phyloP scores from a whole-genome alignment of 2,113 vertebrate species.

The Semicossyphus pulcher region DNA sequence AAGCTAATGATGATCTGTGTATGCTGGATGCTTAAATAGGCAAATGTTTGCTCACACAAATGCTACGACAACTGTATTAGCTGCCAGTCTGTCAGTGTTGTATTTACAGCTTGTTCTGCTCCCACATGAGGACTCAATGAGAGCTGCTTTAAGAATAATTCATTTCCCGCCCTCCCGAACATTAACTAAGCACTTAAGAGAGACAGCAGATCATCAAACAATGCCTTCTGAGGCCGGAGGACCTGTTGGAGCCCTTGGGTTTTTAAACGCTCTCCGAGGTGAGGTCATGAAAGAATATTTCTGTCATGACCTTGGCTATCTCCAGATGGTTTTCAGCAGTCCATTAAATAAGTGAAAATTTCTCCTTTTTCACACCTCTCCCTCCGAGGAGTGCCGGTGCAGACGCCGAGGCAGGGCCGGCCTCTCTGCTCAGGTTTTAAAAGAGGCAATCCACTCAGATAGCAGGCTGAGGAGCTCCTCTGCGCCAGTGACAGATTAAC shows the following conservation, averaged over 20 bases:
- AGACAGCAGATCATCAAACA: neutral
- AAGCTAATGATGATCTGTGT: neutral
- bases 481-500: conserved; percentile 28
- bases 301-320: conserved; percentile 25
- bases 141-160: neutral
- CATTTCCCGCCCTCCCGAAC: neutral
- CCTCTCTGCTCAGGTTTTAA: conserved; percentile 23
- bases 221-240: neutral
- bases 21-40: conserved; percentile 5
- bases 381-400: conserved; percentile 32
- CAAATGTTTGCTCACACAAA: neutral
- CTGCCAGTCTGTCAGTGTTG: neutral
- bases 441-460: conserved; percentile 26
- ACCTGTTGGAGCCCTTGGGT: neutral
- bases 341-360: conserved; percentile 27
- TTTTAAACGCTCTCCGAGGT: neutral
- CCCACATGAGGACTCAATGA: neutral
- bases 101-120: neutral
- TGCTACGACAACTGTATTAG: neutral
- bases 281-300: conserved; percentile 28
- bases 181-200: neutral
- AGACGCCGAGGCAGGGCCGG: neutral
- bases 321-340: conserved; percentile 24
- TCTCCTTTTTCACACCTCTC: conserved; percentile 45
- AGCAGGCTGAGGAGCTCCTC: conserved; percentile 21